Evolutionary conservation across 2,113 vertebrate genomes (phyloP).

Genomic region (Ceyx margarethae): DNA sequence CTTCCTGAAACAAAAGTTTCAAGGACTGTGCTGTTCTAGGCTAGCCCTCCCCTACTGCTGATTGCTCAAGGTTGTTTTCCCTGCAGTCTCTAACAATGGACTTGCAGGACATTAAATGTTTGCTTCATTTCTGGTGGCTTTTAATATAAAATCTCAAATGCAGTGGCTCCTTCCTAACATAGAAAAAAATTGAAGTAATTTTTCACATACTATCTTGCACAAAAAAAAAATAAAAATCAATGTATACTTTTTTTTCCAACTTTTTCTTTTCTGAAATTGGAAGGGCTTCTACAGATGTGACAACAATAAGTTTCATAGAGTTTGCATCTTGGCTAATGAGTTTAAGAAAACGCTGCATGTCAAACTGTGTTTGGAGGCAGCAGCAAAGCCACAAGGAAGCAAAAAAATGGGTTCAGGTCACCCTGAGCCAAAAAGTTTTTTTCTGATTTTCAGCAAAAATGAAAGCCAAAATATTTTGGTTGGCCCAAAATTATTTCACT

Average conservation of each 20-base stretch:
- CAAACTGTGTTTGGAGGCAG: conserved; percentile 15
- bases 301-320: conserved; percentile 7
- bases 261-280: neutral
- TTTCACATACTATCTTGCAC: neutral
- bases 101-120: neutral
- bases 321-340: neutral
- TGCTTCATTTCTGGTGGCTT: neutral
- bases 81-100: neutral
- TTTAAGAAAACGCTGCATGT: neutral
- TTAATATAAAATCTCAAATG: neutral
- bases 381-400: conserved; percentile 43
- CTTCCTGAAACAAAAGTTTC: neutral
- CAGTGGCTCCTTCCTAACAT: neutral
- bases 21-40: neutral
- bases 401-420: conserved; percentile 18
- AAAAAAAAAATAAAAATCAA: neutral
- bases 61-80: neutral
- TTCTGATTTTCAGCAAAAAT: conserved; percentile 46
- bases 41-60: neutral
- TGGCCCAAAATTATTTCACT: neutral
- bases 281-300: neutral
- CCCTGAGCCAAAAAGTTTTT: neutral
- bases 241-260: too few relatives aligned
- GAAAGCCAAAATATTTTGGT: conserved; percentile 1
- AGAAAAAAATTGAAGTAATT: neutral